phyloP scores from a whole-genome alignment of 2,888 invertebrate genomes.

The Panorpa germanica region DNA sequence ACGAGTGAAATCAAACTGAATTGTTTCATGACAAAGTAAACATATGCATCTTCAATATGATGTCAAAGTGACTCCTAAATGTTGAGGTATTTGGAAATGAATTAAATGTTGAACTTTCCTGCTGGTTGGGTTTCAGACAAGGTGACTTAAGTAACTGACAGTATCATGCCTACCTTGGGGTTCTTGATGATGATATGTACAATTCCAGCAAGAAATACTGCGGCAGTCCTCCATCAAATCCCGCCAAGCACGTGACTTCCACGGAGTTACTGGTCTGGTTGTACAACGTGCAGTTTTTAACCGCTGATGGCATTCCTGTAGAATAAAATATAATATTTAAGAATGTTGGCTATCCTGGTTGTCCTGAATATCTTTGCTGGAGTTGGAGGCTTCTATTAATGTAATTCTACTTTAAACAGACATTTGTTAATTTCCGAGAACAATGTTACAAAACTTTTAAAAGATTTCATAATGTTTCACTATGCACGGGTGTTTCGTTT shows the following conservation, averaged over 20 bases:
- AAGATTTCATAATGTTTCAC: too few species aligned
- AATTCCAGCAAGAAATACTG: conserved; percentile 72
- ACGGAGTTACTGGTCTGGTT: conserved; percentile 73
- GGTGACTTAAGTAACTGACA: conserved; percentile 19
- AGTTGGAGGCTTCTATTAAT: conserved; percentile 1
- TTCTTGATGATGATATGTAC: conserved; percentile 32
- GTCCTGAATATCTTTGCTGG: too few species aligned
- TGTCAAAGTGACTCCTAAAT: background rate
- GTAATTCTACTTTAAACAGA: conserved; percentile 2
- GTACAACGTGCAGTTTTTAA: conserved; percentile 66
- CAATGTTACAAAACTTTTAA: conserved; percentile 3
- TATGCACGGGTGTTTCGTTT: too few species aligned
- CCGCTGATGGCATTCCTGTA: conserved; percentile 66
- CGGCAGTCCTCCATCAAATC: conserved; percentile 78
- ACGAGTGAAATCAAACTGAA: too few species aligned
- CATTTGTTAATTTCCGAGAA: conserved; percentile 3
- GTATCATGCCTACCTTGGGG: conserved; percentile 14
- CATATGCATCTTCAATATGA: conserved; percentile 7
- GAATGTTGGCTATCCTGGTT: too few species aligned
- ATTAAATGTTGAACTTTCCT: too few species aligned
- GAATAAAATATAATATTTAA: conserved; percentile 8
- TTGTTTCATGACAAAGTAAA: too few species aligned
- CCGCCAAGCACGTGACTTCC: conserved; percentile 62
- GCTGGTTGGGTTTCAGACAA: conserved; percentile 22
- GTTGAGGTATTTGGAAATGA: background rate